Percentiles rank a stretch among this genome's conserved stretches.
Evolutionary conservation across 2,797 vertebrate genomes (phyloP).

Genomic region (Carapus acus): DNA sequence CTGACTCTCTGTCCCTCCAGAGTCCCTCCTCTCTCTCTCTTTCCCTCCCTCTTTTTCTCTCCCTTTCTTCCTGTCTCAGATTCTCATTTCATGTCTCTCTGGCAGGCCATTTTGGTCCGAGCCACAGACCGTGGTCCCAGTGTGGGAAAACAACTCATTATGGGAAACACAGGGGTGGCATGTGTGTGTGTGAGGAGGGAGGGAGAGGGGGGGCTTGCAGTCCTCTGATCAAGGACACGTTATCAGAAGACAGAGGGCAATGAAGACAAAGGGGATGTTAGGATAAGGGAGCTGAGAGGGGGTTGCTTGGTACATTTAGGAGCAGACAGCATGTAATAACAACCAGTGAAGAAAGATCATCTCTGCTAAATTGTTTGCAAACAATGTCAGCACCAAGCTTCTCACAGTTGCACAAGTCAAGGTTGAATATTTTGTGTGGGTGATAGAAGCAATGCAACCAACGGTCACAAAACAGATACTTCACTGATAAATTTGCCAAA

Average conservation of each 20-base stretch:
- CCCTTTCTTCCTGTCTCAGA: slow-evolving; percentile 1
- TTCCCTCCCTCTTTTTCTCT: slow-evolving; percentile 2
- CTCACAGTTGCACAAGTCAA: too few species aligned
- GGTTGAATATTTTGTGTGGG: too few species aligned
- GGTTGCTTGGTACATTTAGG: slow-evolving; percentile 30
- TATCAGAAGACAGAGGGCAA: slow-evolving; percentile 49
- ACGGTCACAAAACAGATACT: too few species aligned
- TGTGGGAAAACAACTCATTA: slow-evolving; percentile 81
- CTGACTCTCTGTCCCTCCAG: too few species aligned
- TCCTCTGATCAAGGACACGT: slow-evolving; percentile 71
- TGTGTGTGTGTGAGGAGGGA: slow-evolving; percentile 5
- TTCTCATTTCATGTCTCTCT: slow-evolving; percentile 33
- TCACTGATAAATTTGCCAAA: too few species aligned
- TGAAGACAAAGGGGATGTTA: slow-evolving; percentile 11
- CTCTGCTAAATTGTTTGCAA: slow-evolving; percentile 3
- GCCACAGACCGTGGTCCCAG: slow-evolving; percentile 48
- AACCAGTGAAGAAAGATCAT: slow-evolving; percentile 17
- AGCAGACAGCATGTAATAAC: slow-evolving; percentile 33
- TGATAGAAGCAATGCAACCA: too few species aligned
- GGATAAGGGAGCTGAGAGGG: slow-evolving; percentile 15
- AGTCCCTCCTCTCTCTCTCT: slow-evolving; percentile 1
- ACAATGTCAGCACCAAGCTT: neutral
- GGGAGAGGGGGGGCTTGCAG: slow-evolving; percentile 40
- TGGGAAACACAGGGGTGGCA: slow-evolving; percentile 48
- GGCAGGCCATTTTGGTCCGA: slow-evolving; percentile 59